A percentile compares a stretch with the other conserved stretches of the same genome.
phyloP scores from a whole-genome alignment of 2,113 vertebrate genomes.

The Taxidea taxus region DNA sequence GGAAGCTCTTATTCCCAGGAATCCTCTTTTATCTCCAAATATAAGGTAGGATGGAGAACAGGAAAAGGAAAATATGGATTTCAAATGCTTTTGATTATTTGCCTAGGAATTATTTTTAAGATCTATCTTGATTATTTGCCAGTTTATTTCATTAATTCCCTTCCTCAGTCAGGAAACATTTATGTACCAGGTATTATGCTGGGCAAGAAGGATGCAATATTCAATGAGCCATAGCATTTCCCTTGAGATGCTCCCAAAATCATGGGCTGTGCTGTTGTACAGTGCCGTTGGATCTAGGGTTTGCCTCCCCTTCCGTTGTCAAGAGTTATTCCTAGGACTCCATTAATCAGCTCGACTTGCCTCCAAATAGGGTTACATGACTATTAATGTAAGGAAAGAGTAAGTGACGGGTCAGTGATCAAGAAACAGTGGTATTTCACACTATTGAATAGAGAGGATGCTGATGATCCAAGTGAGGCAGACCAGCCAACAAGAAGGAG shows the following conservation, averaged over 20 bases:
- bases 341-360: neutral
- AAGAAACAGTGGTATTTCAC: neutral
- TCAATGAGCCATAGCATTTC: neutral
- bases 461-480: neutral
- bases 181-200: neutral
- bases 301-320: neutral
- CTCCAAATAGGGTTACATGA: neutral
- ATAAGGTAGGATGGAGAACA: neutral
- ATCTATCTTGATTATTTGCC: neutral
- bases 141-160: neutral
- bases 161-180: neutral
- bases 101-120: neutral
- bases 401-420: neutral
- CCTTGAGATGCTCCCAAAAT: neutral
- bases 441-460: neutral
- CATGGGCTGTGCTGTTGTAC: accelerated
- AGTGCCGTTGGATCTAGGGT: neutral
- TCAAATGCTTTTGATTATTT: neutral
- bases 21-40: neutral
- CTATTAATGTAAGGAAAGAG: neutral
- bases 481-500: neutral
- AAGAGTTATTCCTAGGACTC: neutral
- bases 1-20: neutral
- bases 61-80: neutral
- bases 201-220: neutral